A percentile compares a stretch with the other conserved stretches of the same genome.
Evolutionary conservation across 1,140 invertebrate genomes (phyloP).

Genomic region (Drosophila pectinifera): DNA sequence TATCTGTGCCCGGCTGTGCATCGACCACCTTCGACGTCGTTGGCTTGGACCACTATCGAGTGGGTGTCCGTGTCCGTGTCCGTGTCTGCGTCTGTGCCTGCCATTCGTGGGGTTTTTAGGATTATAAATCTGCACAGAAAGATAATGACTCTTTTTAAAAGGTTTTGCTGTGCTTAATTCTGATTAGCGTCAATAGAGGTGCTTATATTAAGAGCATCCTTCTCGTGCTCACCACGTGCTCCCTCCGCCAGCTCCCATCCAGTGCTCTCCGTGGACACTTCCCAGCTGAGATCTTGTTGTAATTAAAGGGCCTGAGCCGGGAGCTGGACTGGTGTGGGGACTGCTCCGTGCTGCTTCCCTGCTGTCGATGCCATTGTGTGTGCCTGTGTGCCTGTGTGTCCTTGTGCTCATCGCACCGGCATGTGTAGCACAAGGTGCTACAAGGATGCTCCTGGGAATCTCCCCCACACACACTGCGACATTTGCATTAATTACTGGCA

Average conservation of each 20-base stretch:
- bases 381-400: background rate
- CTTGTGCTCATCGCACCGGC: background rate
- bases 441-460: background rate
- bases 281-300: background rate
- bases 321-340: no score
- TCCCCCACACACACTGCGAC: background rate
- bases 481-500: conserved; percentile 42
- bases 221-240: no score
- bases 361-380: background rate
- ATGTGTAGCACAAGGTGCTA: conserved; percentile 1
- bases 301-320: background rate
- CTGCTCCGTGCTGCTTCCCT: background rate
- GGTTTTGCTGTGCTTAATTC: background rate
- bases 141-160: conserved; percentile 10
- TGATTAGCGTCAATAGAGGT: background rate
- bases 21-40: no score
- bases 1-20: conserved; percentile 1
- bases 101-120: conserved; percentile 1
- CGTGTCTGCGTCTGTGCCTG: background rate
- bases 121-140: conserved; percentile 18
- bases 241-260: no score
- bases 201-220: background rate
- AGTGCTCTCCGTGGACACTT: no score
- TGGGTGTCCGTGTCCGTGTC: background rate
- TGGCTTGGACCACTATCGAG: background rate